A percentile compares a stretch with the other conserved stretches of the same genome.
Evolutionary conservation across 2,113 vertebrate species (phyloP).

Genomic region (Rana temporaria): DNA sequence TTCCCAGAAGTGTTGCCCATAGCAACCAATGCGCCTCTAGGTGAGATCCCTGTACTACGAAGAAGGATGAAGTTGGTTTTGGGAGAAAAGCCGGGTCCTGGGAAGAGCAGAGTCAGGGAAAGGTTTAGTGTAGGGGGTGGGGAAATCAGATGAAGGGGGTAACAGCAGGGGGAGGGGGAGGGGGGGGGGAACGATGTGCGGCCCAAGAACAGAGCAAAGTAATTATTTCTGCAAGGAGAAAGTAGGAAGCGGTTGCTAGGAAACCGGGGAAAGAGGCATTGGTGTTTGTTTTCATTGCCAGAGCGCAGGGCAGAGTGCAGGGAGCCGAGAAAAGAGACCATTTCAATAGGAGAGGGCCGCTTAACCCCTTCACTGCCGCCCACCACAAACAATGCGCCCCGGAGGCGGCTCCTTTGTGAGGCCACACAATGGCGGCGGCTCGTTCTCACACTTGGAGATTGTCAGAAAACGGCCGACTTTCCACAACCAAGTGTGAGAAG

Average conservation of each 20-base stretch:
- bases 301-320: slow-evolving; percentile 6
- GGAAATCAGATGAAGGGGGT: not conserved
- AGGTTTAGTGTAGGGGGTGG: not conserved
- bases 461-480: not conserved
- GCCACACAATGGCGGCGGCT: too few relatives aligned
- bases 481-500: too few relatives aligned
- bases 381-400: not conserved
- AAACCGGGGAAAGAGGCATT: slow-evolving; percentile 14
- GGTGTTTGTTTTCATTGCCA: slow-evolving; percentile 21
- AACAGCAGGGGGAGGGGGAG: not conserved
- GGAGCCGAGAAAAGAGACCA: not conserved
- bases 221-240: slow-evolving; percentile 29
- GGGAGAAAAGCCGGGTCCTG: not conserved
- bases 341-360: not conserved
- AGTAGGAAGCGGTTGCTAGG: slow-evolving; percentile 24
- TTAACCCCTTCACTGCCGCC: not conserved
- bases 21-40: not conserved
- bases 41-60: too few relatives aligned
- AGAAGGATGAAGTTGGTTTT: not conserved
- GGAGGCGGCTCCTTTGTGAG: slow-evolving; percentile 13
- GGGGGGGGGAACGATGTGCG: not conserved
- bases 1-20: not conserved
- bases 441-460: slow-evolving; percentile 14
- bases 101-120: not conserved
- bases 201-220: slow-evolving; percentile 9